These are phyloP conservation scores for Lordiphosa collinella DNA, from an alignment of 1,140 invertebrate genomes.

Conservation along the genomic window DNA sequence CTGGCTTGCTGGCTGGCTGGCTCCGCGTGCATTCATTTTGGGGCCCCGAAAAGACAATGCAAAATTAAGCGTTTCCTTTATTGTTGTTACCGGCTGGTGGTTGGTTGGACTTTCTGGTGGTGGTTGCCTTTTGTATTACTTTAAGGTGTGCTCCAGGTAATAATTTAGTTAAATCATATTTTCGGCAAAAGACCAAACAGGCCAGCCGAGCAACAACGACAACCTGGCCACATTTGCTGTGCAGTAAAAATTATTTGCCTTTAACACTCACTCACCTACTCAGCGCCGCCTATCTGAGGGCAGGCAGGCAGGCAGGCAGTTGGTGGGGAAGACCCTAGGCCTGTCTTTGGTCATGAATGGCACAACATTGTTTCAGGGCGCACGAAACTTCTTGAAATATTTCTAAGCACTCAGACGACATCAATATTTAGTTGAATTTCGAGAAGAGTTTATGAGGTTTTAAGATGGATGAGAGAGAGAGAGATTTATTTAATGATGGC, in stretches of 20 bases:
- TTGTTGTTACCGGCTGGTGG: conserved; percentile 59
- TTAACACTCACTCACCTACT: conserved; percentile 71
- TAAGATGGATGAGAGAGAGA: too few relatives aligned
- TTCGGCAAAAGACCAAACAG: conserved; percentile 52
- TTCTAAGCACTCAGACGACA: conserved; percentile 3
- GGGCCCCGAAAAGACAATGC: conserved; percentile 65
- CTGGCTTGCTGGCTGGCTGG: conserved; percentile 10
- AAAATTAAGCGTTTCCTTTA: conserved; percentile 77
- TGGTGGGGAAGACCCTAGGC: background rate
- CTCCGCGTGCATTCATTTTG: conserved; percentile 55
- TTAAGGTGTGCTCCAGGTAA: conserved; percentile 79
- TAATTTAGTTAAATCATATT: conserved; percentile 79
- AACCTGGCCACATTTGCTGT: conserved; percentile 13
- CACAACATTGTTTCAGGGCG: conserved; percentile 7
- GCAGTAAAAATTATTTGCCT: conserved; percentile 67
- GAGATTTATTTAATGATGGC: too few relatives aligned
- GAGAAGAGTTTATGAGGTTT: too few relatives aligned
- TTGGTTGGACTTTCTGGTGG: conserved; percentile 2
- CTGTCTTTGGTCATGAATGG: conserved; percentile 1
- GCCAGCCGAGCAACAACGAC: conserved; percentile 21
- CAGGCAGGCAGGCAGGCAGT: background rate
- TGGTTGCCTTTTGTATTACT: conserved; percentile 73
- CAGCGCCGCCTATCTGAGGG: conserved; percentile 60
- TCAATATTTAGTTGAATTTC: too few relatives aligned
- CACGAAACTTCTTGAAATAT: background rate